phyloP scores from a whole-genome alignment of 2,797 vertebrate genomes.

The Aplochiton taeniatus region DNA sequence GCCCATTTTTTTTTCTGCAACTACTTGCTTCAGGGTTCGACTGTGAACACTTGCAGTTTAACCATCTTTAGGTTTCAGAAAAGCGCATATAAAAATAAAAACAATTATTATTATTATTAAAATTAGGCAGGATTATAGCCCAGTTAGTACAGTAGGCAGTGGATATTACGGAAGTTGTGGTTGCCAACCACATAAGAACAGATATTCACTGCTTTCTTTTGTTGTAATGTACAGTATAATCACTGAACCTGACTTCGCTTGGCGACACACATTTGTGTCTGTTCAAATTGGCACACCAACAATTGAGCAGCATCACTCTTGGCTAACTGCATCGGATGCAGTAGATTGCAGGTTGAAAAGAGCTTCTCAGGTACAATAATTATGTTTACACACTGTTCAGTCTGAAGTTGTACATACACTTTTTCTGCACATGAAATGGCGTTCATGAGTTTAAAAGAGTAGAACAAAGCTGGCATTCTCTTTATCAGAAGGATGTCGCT shows the following conservation, averaged over 20 bases:
- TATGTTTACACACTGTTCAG: constrained; percentile 71
- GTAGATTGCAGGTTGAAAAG: constrained; percentile 56
- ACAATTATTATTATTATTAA: too few species aligned
- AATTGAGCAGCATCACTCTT: constrained; percentile 27
- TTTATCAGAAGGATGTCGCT: constrained; percentile 33
- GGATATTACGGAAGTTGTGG: too few species aligned
- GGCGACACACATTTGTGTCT: constrained; percentile 22
- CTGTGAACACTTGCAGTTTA: too few species aligned
- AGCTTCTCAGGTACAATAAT: constrained; percentile 77
- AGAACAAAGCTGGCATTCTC: too few species aligned
- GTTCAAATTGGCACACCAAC: constrained; percentile 4
- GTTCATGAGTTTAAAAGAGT: neutral
- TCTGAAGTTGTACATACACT: constrained; percentile 65
- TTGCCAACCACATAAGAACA: neutral
- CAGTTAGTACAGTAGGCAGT: constrained; percentile 11
- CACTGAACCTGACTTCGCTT: constrained; percentile 46
- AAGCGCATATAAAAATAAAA: too few species aligned
- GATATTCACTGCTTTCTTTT: constrained; percentile 34
- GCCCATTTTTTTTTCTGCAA: too few species aligned
- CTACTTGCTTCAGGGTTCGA: too few species aligned
- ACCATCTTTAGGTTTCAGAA: too few species aligned
- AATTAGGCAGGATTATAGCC: neutral
- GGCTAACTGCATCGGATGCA: constrained; percentile 30
- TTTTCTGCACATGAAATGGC: constrained; percentile 60
- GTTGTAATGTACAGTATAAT: constrained; percentile 28